These are phyloP conservation scores for Trichechus manatus DNA, from an alignment of 2,113 vertebrate genomes.

Conservation along the genomic window DNA sequence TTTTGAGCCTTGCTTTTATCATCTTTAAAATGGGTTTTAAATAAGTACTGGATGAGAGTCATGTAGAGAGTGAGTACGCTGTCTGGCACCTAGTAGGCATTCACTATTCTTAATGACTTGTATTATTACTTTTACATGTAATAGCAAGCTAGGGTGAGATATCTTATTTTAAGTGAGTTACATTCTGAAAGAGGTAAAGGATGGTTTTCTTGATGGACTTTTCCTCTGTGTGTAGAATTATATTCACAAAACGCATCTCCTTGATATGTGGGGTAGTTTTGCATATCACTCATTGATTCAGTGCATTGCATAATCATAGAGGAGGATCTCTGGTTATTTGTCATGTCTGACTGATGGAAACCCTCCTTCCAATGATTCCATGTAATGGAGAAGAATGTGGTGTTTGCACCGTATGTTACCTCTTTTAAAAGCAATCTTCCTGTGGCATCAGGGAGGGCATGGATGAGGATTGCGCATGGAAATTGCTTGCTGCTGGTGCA, in stretches of 20 bases:
- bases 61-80: neutral
- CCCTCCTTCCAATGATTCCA: neutral
- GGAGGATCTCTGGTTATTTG: neutral
- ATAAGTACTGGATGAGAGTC: neutral
- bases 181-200: neutral
- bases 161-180: conserved; percentile 5
- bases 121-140: neutral
- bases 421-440: neutral
- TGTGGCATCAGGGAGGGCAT: neutral
- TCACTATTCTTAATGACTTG: neutral
- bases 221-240: neutral
- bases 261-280: conserved; percentile 39
- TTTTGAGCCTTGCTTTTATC: neutral
- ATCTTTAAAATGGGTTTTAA: neutral
- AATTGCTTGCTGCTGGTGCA: neutral
- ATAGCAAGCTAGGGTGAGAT: neutral
- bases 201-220: conserved; percentile 19
- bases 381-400: conserved; percentile 55
- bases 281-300: neutral
- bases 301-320: neutral
- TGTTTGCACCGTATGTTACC: neutral
- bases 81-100: neutral
- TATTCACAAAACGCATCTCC: conserved; percentile 3
- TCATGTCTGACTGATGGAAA: conserved; percentile 27
- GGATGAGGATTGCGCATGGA: neutral